Evolutionary conservation across 2,888 invertebrate genomes (phyloP).

Genomic region (Hypselothyrea guttata): DNA sequence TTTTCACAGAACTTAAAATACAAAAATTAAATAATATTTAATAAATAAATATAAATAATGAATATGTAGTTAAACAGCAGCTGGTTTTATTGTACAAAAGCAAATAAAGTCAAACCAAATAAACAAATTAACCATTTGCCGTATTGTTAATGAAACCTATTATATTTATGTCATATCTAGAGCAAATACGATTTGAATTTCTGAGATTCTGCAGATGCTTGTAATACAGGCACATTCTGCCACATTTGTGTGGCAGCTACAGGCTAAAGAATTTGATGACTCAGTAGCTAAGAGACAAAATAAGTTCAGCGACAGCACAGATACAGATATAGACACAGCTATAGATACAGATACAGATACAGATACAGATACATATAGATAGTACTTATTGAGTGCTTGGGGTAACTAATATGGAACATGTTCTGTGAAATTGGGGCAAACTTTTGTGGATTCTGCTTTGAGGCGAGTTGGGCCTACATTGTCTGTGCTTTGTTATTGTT

Average conservation of each 20-base stretch:
- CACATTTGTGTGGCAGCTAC: constrained; percentile 49
- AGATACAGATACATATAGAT: constrained; percentile 17
- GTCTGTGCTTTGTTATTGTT: constrained; percentile 13
- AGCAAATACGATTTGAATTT: constrained; percentile 2
- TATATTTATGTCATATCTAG: constrained; percentile 2
- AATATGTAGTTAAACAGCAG: too few relatives aligned
- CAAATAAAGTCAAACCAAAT: too few relatives aligned
- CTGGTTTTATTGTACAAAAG: too few relatives aligned
- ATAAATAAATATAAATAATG: too few relatives aligned
- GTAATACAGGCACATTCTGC: constrained; percentile 34
- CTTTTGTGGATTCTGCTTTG: constrained; percentile 54
- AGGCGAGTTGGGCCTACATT: constrained; percentile 21
- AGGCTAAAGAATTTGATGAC: constrained; percentile 54
- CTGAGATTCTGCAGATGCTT: constrained; percentile 25
- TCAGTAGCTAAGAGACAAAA: constrained; percentile 43
- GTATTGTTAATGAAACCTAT: constrained; percentile 16
- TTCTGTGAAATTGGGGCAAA: constrained; percentile 57
- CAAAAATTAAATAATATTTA: too few relatives aligned
- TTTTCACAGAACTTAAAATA: too few relatives aligned
- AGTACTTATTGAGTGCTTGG: constrained; percentile 2
- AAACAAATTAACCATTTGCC: too few relatives aligned
- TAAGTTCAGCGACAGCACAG: constrained; percentile 2
- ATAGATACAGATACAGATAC: constrained; percentile 10
- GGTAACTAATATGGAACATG: constrained; percentile 3
- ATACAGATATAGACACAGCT: neutral